Conservation (phyloP, 2,888 invertebrate genomes). For the Tetranychus piercei region DNA sequence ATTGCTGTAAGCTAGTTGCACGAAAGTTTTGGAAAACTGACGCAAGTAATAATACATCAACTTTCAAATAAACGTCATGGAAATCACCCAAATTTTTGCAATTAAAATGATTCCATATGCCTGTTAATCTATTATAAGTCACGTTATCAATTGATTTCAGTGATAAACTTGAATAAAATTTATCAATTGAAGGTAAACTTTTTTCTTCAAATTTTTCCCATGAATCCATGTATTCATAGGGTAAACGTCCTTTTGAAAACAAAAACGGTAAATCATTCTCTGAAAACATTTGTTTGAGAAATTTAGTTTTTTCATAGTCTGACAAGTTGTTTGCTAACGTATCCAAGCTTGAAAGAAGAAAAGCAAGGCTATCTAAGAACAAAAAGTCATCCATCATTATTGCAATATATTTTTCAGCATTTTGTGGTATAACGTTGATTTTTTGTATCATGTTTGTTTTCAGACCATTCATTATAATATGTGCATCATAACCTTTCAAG, state of each 20-base stretch:
- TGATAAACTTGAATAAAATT: not conserved
- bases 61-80: not conserved
- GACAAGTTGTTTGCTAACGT: not conserved
- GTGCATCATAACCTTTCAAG: not conserved
- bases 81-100: not conserved
- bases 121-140: not conserved
- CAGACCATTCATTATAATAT: not conserved
- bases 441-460: not conserved
- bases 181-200: not conserved
- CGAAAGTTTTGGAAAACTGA: conserved; percentile 3
- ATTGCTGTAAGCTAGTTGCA: not conserved
- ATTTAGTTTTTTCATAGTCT: too few relatives aligned
- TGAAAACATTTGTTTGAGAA: not conserved
- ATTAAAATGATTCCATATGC: not conserved
- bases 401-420: not conserved
- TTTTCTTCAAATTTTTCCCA: not conserved
- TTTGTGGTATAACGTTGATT: not conserved
- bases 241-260: not conserved
- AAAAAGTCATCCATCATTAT: not conserved
- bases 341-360: not conserved
- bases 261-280: not conserved
- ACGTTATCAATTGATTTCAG: not conserved
- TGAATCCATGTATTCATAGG: conserved; percentile 1
- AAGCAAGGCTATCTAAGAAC: not conserved
- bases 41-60: not conserved